Conservation (phyloP, 2,113 vertebrate genomes). For the Neolamprologus ventralis region DNA sequence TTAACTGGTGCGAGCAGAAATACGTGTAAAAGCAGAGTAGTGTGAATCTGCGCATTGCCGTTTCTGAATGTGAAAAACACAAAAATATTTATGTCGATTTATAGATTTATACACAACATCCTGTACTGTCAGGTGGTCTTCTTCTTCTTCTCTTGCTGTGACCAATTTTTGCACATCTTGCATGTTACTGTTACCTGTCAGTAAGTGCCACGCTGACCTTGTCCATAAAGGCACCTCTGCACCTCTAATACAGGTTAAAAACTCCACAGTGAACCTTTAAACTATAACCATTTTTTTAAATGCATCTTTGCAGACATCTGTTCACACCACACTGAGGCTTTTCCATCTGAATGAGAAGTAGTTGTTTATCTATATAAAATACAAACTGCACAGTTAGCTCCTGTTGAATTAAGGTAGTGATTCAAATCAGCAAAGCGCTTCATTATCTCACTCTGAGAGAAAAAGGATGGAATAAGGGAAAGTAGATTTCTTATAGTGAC, state of each 20-base stretch:
- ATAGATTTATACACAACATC: background rate
- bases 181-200: background rate
- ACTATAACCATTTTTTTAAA: background rate
- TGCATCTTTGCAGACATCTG: background rate
- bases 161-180: background rate
- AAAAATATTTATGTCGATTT: background rate
- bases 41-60: background rate
- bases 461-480: background rate
- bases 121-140: background rate
- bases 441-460: background rate
- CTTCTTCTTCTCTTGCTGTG: background rate
- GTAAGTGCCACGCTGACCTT: background rate
- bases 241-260: background rate
- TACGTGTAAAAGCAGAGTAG: background rate
- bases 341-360: background rate
- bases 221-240: background rate
- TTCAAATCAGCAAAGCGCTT: background rate
- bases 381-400: background rate
- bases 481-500: background rate
- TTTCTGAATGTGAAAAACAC: background rate
- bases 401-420: background rate
- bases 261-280: background rate
- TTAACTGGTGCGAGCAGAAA: background rate
- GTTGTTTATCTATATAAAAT: background rate
- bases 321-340: background rate